phyloP scores from a whole-genome alignment of 2,797 vertebrate genomes.

The Coregonus ussuriensis region DNA sequence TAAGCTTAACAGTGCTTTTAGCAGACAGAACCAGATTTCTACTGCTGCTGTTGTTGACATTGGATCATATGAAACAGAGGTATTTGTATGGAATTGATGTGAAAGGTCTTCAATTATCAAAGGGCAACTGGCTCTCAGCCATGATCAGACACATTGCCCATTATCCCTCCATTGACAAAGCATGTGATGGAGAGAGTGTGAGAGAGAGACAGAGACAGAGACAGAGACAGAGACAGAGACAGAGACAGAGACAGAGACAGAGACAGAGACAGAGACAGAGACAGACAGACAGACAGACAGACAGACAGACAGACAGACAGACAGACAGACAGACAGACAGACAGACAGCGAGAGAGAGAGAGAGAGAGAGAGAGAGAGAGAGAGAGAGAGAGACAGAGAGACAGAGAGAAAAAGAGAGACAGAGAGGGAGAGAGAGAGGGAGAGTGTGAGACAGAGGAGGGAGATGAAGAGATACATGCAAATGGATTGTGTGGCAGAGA shows the following conservation, averaged over 20 bases:
- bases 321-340: too few species aligned
- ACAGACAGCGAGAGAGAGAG: conserved; percentile 5
- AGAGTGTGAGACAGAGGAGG: conserved; percentile 37
- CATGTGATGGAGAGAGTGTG: conserved; percentile 18
- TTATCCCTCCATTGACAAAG: conserved; percentile 35
- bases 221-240: neutral
- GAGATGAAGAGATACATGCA: conserved; percentile 25
- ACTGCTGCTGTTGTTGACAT: conserved; percentile 34
- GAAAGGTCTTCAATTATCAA: conserved; percentile 21
- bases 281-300: neutral
- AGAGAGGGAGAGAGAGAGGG: neutral
- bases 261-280: conserved; percentile 31
- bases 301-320: conserved; percentile 12
- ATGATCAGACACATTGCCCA: conserved; percentile 39
- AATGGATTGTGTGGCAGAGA: conserved; percentile 34
- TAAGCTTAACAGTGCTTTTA: conserved; percentile 49
- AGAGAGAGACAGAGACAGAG: neutral
- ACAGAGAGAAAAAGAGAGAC: conserved; percentile 22
- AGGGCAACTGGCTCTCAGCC: conserved; percentile 34
- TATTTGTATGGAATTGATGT: conserved; percentile 7
- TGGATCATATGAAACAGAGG: conserved; percentile 16
- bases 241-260: neutral
- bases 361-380: conserved; percentile 1
- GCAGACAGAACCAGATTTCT: conserved; percentile 58
- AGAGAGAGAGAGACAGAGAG: neutral